Percentiles rank a stretch among this genome's conserved stretches.
These are phyloP conservation scores for Hormiphora californensis DNA, from an alignment of 37 sponge, comb jelly and placozoan species.

Conservation along the genomic window DNA sequence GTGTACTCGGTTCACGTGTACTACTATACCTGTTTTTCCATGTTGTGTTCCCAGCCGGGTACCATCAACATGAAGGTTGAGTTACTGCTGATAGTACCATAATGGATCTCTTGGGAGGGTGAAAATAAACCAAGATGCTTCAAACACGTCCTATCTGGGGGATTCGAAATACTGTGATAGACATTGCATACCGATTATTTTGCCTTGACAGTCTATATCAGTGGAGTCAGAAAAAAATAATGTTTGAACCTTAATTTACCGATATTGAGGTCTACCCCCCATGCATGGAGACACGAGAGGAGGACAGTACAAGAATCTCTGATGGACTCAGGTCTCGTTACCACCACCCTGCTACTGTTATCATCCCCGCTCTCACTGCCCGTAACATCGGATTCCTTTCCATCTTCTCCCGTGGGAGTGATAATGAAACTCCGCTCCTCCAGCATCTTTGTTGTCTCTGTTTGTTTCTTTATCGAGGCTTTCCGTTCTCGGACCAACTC, in stretches of 20 bases:
- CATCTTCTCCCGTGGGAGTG: not conserved
- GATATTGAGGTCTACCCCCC: slow-evolving; percentile 39
- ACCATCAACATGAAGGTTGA: slow-evolving; percentile 37
- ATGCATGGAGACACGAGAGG: slow-evolving; percentile 35
- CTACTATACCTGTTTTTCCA: not conserved
- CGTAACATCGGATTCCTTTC: not conserved
- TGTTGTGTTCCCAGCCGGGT: slow-evolving; percentile 6
- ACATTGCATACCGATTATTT: no score
- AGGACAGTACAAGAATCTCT: slow-evolving; percentile 13
- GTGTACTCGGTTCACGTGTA: no score
- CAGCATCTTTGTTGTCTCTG: slow-evolving; percentile 18
- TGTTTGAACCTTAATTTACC: no score
- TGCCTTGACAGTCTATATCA: no score
- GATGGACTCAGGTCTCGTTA: not conserved
- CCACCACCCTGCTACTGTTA: not conserved
- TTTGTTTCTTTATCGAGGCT: slow-evolving; percentile 25
- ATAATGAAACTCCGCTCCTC: slow-evolving; percentile 1
- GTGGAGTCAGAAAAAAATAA: no score
- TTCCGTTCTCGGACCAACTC: no score
- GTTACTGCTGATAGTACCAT: slow-evolving; percentile 31
- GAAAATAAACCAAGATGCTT: slow-evolving; percentile 14
- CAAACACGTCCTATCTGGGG: slow-evolving; percentile 26
- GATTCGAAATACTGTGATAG: no score
- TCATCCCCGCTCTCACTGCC: not conserved
- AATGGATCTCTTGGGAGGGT: not conserved